Base-by-base conservation (phyloP, 2,797 vertebrate genomes). In the Phrynocephalus forsythii region DNA sequence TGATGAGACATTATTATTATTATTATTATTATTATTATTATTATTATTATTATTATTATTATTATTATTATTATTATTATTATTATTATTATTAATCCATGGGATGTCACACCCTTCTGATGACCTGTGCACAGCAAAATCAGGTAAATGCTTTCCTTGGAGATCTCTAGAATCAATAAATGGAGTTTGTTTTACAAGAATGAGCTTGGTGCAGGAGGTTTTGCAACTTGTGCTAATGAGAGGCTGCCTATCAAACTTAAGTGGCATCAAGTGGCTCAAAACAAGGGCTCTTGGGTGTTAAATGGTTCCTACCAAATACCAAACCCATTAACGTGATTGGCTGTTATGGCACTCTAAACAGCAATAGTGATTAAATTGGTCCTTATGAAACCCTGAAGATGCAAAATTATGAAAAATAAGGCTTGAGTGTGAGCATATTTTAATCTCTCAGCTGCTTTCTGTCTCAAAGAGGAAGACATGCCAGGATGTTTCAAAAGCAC, bases 341-440 rank as follows among this genome's bases (percentile, higher is more conserved):
- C 95, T 97, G 96, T 96, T 97, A 97, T 94, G 94, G 95, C 93
- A 95, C 95, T 97, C 95, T 94, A 96, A 96, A 95, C 86, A 50
- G 96, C 95, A 96, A 95, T 95, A 96, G 94, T 97, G 96, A 97
- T 97, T 97, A 97, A 97, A 97, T 95, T 95, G 95, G 96, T 96
- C 93, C 10, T 97, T 97, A 96, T 94, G 94, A 96, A 96, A 94
- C 94, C 79, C 95, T 95, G 92, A 97, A 97, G 95, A 96, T 95
- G 95, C 95, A 95, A 97, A 97, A 97, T 97, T 96, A 97, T 96
- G 95, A 97, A 96, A 97, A 97, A 96, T 96, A 96, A 92, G 93
- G 90, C 94, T 95, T 89, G 92, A 97, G 93, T 94, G 91, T 92
- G 88, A 91, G 85, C 92, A 95, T 94, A 95, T 95, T 95, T 96